phyloP scores from a whole-genome alignment of 2,113 vertebrate species.

The Scytalopus superciliaris region DNA sequence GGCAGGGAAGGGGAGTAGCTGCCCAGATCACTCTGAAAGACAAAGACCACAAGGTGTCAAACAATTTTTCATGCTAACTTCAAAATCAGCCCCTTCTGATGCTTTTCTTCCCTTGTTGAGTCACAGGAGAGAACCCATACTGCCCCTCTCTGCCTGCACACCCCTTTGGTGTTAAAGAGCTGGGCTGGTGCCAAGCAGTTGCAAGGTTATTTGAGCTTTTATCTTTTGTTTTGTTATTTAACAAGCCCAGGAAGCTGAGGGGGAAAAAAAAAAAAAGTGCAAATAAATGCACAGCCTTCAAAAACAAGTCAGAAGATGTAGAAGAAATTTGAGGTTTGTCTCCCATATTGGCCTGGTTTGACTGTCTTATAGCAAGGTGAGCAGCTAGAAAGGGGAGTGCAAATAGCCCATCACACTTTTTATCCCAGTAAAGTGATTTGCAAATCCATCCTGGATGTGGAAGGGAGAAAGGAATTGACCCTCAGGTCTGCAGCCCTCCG shows the following conservation, averaged over 20 bases:
- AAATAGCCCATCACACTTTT: not conserved
- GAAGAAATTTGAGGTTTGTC: not conserved
- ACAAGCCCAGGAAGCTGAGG: not conserved
- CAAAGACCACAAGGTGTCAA: not conserved
- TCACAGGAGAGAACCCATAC: not conserved
- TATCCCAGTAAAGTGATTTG: not conserved
- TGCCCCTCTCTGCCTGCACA: not conserved
- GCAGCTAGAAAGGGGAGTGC: not conserved
- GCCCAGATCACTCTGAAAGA: not conserved
- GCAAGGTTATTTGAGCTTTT: constrained; percentile 12
- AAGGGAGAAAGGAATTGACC: not conserved
- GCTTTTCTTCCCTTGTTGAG: not conserved
- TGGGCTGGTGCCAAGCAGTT: not conserved
- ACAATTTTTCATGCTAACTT: not conserved
- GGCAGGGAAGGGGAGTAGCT: not conserved
- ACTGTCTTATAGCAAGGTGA: not conserved
- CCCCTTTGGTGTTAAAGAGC: not conserved
- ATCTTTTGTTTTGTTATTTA: constrained; percentile 22
- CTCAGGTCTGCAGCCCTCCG: not conserved
- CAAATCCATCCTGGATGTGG: not conserved
- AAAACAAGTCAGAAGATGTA: not conserved
- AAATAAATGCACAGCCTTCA: not conserved
- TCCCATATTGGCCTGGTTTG: not conserved
- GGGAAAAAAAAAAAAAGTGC: not conserved
- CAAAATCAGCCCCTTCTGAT: not conserved